These are phyloP conservation scores for Eupelmus urozonus DNA, from an alignment of 2,888 invertebrate species.

Conservation along the genomic window DNA sequence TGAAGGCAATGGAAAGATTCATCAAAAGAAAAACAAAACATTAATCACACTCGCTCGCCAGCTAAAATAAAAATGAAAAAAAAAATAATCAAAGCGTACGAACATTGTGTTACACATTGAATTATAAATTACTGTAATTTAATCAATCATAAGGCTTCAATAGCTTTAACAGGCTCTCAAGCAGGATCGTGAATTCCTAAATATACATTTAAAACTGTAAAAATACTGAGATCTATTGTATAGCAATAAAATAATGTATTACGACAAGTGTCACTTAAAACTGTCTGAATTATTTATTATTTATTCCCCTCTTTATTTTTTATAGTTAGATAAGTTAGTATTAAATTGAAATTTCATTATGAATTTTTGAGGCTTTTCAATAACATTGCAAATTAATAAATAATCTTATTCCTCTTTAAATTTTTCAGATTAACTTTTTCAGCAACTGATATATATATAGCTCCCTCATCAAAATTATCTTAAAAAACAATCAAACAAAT, in stretches of 20 bases:
- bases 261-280: slow-evolving; percentile 60
- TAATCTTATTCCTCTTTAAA: too few species aligned
- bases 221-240: slow-evolving; percentile 64
- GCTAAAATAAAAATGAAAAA: slow-evolving; percentile 35
- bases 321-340: background rate
- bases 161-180: slow-evolving; percentile 61
- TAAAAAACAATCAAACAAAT: too few species aligned
- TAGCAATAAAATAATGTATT: slow-evolving; percentile 66
- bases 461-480: too few species aligned
- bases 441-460: too few species aligned
- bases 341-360: too few species aligned
- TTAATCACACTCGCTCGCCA: slow-evolving; percentile 58
- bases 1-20: slow-evolving; percentile 8
- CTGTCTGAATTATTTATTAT: background rate
- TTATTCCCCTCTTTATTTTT: background rate
- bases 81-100: slow-evolving; percentile 60
- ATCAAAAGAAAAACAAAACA: slow-evolving; percentile 29
- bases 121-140: slow-evolving; percentile 64
- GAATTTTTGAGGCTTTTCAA: too few species aligned
- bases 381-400: too few species aligned
- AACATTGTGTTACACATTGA: slow-evolving; percentile 61
- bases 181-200: slow-evolving; percentile 63
- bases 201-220: slow-evolving; percentile 64
- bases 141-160: slow-evolving; percentile 63
- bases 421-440: too few species aligned